Conservation (phyloP, 1,140 invertebrate species). For the Zaprionus davidi region DNA sequence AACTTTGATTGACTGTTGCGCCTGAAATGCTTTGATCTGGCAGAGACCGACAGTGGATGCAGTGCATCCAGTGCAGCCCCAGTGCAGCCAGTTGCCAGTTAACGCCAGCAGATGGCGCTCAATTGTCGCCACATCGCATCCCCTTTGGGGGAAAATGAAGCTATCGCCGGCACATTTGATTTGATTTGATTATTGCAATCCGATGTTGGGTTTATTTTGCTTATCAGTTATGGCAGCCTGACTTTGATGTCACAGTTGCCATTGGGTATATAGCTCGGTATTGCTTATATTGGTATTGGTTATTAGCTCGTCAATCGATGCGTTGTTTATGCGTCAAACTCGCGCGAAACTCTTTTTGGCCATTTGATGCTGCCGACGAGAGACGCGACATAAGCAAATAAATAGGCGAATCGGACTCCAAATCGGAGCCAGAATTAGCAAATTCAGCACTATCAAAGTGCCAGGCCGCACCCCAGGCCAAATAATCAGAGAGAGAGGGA, state of each 20-base stretch:
- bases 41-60: not conserved
- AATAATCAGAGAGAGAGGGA: conserved; percentile 63
- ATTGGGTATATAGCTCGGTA: conserved; percentile 7
- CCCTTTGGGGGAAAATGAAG: conserved; percentile 44
- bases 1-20: conserved; percentile 75
- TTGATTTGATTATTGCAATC: conserved; percentile 52
- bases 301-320: conserved; percentile 41
- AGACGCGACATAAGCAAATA: conserved; percentile 75
- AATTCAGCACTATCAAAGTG: conserved; percentile 80
- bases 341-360: conserved; percentile 56
- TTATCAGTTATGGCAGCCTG: conserved; percentile 53
- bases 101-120: conserved; percentile 70
- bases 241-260: conserved; percentile 70
- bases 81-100: conserved; percentile 8
- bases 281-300: conserved; percentile 13
- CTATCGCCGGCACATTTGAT: conserved; percentile 32
- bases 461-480: conserved; percentile 61
- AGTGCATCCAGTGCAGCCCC: not conserved
- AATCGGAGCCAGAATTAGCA: conserved; percentile 46
- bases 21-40: conserved; percentile 76
- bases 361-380: conserved; percentile 73
- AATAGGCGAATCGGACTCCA: conserved; percentile 49
- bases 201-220: conserved; percentile 72
- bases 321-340: conserved; percentile 60
- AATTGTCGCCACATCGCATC: conserved; percentile 28